phyloP scores from a whole-genome alignment of 2,888 invertebrate species.

The Herminia tarsipennalis region DNA sequence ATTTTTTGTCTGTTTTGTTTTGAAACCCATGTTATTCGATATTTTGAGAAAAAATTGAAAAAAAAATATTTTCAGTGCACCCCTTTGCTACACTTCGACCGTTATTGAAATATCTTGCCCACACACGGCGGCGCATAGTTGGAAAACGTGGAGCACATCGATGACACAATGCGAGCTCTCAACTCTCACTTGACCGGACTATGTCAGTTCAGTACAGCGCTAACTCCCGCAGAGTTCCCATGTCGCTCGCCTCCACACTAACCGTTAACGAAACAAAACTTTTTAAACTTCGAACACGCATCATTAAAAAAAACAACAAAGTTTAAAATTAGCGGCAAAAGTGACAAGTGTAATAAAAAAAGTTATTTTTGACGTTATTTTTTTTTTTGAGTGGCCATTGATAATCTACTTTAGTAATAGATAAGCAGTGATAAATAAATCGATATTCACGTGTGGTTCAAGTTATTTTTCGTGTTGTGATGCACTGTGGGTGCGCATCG shows the following conservation, averaged over 20 bases:
- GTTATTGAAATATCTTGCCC: slow-evolving; percentile 29
- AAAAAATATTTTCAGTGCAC: no score
- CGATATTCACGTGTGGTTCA: slow-evolving; percentile 55
- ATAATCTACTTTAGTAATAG: slow-evolving; percentile 42
- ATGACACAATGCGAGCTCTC: slow-evolving; percentile 71
- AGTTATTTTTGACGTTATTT: slow-evolving; percentile 22
- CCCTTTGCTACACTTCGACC: no score
- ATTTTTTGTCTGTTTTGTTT: no score
- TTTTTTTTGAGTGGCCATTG: slow-evolving; percentile 23
- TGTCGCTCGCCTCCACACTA: slow-evolving; percentile 54
- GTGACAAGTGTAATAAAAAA: slow-evolving; percentile 33
- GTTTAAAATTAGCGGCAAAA: slow-evolving; percentile 35
- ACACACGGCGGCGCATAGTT: slow-evolving; percentile 44
- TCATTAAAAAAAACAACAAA: slow-evolving; percentile 16
- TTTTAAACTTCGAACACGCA: slow-evolving; percentile 42
- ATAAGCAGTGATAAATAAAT: slow-evolving; percentile 68
- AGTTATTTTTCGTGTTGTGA: slow-evolving; percentile 65
- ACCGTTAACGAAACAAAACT: slow-evolving; percentile 60
- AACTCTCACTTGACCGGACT: slow-evolving; percentile 72
- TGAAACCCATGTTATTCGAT: no score
- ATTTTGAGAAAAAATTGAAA: no score
- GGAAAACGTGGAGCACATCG: slow-evolving; percentile 55
- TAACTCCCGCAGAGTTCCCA: slow-evolving; percentile 62
- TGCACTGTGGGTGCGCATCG: slow-evolving; percentile 59
- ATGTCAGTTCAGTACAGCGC: slow-evolving; percentile 65